phyloP scores from a whole-genome alignment of 2,888 invertebrate genomes.

The Lordiphosa fenestrarum region DNA sequence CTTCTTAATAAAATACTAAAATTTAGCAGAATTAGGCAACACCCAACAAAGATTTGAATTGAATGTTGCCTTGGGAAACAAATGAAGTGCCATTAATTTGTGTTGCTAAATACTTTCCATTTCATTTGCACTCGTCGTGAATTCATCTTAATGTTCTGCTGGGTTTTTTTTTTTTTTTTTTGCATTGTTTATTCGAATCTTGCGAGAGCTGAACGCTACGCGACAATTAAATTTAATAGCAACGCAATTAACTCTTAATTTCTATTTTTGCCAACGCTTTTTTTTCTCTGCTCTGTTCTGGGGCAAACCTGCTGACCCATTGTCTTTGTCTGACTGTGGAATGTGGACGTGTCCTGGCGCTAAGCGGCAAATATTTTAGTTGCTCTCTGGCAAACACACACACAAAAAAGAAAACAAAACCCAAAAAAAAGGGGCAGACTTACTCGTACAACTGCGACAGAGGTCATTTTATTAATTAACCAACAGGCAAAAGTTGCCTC shows the following conservation, averaged over 20 bases:
- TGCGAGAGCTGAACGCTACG: conserved; percentile 42
- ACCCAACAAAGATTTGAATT: no score
- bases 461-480: conserved; percentile 78
- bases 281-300: conserved; percentile 17
- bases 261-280: conserved; percentile 43
- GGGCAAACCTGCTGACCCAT: conserved; percentile 47
- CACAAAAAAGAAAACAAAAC: neutral
- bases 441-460: conserved; percentile 41
- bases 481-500: conserved; percentile 44
- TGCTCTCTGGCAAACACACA: conserved; percentile 1
- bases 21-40: no score
- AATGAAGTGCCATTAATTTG: conserved; percentile 28
- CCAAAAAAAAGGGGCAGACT: conserved; percentile 17
- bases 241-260: conserved; percentile 74
- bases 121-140: conserved; percentile 51
- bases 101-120: conserved; percentile 45
- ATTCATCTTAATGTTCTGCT: conserved; percentile 58
- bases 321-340: conserved; percentile 35
- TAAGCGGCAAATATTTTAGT: conserved; percentile 30
- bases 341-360: conserved; percentile 22
- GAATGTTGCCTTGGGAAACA: conserved; percentile 12
- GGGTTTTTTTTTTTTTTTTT: neutral
- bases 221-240: conserved; percentile 74
- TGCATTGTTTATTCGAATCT: conserved; percentile 1
- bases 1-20: no score